Evolutionary conservation across 2,797 vertebrate species (phyloP).

Genomic region (Chelonia mydas): DNA sequence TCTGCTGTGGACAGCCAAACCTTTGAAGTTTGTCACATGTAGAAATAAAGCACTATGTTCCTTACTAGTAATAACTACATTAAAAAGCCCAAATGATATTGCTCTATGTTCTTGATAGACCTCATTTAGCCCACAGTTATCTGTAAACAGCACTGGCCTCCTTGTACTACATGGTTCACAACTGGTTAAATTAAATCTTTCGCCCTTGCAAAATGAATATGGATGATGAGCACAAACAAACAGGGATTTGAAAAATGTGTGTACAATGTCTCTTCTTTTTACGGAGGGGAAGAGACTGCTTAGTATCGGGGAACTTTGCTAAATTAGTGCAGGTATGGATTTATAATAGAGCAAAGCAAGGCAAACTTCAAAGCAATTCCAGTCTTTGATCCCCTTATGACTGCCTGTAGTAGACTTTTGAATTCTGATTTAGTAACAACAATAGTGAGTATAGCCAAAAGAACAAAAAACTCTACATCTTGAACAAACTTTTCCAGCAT

Average conservation of each 20-base stretch:
- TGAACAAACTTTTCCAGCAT: slow-evolving; percentile 6
- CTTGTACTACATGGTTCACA: slow-evolving; percentile 38
- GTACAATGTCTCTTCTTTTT: slow-evolving; percentile 1
- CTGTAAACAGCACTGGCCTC: background rate
- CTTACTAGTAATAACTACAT: slow-evolving; percentile 20
- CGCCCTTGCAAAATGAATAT: slow-evolving; percentile 46
- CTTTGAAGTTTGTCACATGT: background rate
- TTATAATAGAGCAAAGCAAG: slow-evolving; percentile 34
- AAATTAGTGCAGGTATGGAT: slow-evolving; percentile 55
- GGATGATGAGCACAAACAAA: slow-evolving; percentile 55
- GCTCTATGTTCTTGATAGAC: slow-evolving; percentile 17
- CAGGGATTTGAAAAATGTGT: slow-evolving; percentile 23
- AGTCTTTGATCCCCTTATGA: slow-evolving; percentile 67
- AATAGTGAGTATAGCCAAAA: slow-evolving; percentile 14
- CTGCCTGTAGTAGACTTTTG: slow-evolving; percentile 45
- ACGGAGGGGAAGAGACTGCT: slow-evolving; percentile 18
- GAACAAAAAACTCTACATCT: slow-evolving; percentile 27
- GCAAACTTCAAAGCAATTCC: slow-evolving; percentile 66
- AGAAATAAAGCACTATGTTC: background rate
- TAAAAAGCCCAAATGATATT: background rate
- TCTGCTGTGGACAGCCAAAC: background rate
- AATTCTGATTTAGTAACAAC: slow-evolving; percentile 21
- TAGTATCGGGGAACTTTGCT: slow-evolving; percentile 8
- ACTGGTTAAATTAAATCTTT: slow-evolving; percentile 56
- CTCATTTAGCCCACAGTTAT: background rate